Conservation (phyloP, 2,113 vertebrate genomes). For the Oreochromis spilurus region DNA sequence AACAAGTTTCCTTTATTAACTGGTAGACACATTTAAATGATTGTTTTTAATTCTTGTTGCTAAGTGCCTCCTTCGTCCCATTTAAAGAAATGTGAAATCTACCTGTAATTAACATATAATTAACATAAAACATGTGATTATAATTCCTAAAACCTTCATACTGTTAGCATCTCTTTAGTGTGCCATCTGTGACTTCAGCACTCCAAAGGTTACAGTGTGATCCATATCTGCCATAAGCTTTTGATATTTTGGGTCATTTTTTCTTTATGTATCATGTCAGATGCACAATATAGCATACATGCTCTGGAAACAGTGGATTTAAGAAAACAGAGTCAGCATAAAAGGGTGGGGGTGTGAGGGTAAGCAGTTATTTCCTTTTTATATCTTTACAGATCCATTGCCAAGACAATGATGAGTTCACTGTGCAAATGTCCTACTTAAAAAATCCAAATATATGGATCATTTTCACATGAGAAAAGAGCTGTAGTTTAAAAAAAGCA, state of each 20-base stretch:
- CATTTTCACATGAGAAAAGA: neutral
- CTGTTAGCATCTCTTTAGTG: neutral
- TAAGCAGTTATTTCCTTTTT: neutral
- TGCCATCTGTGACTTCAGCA: neutral
- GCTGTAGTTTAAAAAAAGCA: neutral
- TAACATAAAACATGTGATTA: neutral
- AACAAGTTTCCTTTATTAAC: neutral
- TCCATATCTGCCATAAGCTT: neutral
- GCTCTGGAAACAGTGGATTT: neutral
- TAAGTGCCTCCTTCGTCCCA: neutral
- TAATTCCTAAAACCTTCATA: neutral
- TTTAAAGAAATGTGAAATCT: neutral
- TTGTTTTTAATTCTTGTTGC: neutral
- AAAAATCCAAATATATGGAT: neutral
- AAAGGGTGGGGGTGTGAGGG: neutral
- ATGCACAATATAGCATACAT: neutral
- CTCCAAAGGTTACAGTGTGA: neutral
- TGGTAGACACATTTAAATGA: fast-evolving
- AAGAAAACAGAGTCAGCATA: neutral
- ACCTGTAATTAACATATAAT: neutral
- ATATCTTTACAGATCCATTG: neutral
- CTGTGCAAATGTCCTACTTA: neutral
- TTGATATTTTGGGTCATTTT: neutral
- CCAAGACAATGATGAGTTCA: fast-evolving
- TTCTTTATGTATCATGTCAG: neutral